Conservation (phyloP, 2,797 vertebrate genomes). For the Syndactyla subalaris region DNA sequence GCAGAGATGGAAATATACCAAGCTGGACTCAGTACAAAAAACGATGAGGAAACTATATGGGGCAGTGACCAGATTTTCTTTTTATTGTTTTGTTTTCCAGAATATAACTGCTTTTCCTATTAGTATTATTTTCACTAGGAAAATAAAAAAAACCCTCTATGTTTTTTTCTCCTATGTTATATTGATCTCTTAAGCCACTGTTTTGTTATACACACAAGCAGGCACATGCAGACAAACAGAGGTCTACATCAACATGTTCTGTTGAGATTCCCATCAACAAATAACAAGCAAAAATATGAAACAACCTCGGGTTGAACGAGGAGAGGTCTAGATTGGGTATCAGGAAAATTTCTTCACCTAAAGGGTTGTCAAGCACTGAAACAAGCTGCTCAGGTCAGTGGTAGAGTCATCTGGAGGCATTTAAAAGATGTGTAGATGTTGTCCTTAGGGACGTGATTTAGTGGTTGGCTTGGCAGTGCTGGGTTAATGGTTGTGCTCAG, state of each 20-base stretch:
- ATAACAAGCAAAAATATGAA: neutral
- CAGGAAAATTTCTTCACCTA: neutral
- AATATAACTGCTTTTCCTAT: neutral
- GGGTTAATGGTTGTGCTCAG: neutral
- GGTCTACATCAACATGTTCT: fast-evolving
- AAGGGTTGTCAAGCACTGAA: neutral
- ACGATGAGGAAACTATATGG: fast-evolving
- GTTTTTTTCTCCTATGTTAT: too few relatives aligned
- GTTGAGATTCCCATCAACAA: neutral
- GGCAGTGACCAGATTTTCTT: neutral
- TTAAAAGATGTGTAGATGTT: neutral
- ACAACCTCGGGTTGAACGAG: neutral
- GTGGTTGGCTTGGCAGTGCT: neutral
- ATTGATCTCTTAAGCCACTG: neutral
- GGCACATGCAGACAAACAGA: neutral
- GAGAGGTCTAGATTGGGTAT: neutral
- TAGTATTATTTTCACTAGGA: neutral
- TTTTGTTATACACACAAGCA: neutral
- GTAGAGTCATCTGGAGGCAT: neutral
- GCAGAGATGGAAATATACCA: neutral
- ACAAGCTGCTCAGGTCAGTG: too few relatives aligned
- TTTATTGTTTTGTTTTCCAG: neutral
- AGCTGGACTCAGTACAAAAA: neutral
- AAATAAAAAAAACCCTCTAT: neutral
- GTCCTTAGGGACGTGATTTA: neutral